Conservation (phyloP, 1,140 invertebrate species). For the Lethrus apterus region DNA sequence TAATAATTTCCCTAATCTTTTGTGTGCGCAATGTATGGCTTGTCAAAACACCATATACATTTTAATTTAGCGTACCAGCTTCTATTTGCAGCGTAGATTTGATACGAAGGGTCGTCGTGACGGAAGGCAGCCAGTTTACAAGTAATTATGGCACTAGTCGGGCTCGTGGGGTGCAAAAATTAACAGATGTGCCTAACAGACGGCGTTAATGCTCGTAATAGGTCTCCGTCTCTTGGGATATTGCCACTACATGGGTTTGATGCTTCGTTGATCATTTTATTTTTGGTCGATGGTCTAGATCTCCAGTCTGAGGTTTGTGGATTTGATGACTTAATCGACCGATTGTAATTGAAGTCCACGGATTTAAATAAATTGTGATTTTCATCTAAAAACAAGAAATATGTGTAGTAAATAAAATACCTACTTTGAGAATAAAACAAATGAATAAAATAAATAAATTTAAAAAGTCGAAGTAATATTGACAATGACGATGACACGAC, state of each 20-base stretch:
- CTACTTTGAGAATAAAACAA: no score
- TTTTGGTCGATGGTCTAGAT: no score
- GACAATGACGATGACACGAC: no score
- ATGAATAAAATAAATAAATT: no score
- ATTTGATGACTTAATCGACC: no score
- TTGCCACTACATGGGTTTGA: constrained; percentile 22
- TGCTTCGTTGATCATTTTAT: constrained; percentile 30
- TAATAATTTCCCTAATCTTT: constrained; percentile 1
- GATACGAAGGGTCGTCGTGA: background rate
- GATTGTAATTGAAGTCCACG: no score
- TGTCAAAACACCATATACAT: constrained; percentile 37
- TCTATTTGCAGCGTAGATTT: constrained; percentile 19
- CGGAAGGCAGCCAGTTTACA: constrained; percentile 12
- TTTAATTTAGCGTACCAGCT: constrained; percentile 34
- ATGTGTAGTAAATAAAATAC: no score
- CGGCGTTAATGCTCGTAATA: constrained; percentile 37
- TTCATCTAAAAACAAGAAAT: no score
- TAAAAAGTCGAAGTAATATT: no score
- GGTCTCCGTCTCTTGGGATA: constrained; percentile 25
- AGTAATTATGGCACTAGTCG: constrained; percentile 22
- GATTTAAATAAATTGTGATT: no score
- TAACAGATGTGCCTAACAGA: constrained; percentile 41
- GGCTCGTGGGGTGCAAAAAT: constrained; percentile 37
- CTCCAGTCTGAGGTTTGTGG: no score
- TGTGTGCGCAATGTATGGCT: background rate